Base-by-base conservation (phyloP, 2,888 invertebrate species). In the Notodromas monacha region DNA sequence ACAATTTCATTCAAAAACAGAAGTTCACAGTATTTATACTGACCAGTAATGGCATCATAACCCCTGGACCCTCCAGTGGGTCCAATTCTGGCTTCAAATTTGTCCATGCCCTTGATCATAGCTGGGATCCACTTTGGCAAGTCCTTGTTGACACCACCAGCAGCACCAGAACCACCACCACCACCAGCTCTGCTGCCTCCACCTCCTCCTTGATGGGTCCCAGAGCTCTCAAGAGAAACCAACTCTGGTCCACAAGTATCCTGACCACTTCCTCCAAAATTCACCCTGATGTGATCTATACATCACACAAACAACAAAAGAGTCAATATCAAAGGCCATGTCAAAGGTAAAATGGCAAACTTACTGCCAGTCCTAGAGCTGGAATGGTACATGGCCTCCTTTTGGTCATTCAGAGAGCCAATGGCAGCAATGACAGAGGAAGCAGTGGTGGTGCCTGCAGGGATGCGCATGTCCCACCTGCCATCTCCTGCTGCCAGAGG, bases 341-440 rank as follows among this genome's bases (percentile, higher is more conserved):
- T n/a, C n/a, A n/a, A n/a, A n/a, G n/a, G n/a, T n/a, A n/a, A n/a
- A n/a, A n/a, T n/a, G n/a, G n/a, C 21, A 8, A n/a, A 21, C 8
- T n/a, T n/a, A 21, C 6, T 6, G 21, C 21, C 21, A n/a, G 21
- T 21, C 21, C 21, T 21, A 8, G 6, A 6, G 8, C 8, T 8
- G 21, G n/a, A 21, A n/a, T 79, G 79, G 1, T 76, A 69, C 41
- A 74, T 74, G 4, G 77, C 74, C 45, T 79, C 76, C 39, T 63
- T 63, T 31, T 63, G 51, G 0, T 60, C 56, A 53, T 74, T 76
- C 15, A 81, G 54, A 0, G 68, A 67, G 1, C 81, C 79, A 39
- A 79, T 70, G 3, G 79, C 79, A 0, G 76, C 77, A 31, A 81
- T 70, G 3, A 79, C 66, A 14, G 66, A 69, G 14, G 68, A 64